Percentiles rank a stretch among this genome's conserved stretches.
Conservation (phyloP, 2,797 vertebrate species). For the Mormyrus hasselquistii region DNA sequence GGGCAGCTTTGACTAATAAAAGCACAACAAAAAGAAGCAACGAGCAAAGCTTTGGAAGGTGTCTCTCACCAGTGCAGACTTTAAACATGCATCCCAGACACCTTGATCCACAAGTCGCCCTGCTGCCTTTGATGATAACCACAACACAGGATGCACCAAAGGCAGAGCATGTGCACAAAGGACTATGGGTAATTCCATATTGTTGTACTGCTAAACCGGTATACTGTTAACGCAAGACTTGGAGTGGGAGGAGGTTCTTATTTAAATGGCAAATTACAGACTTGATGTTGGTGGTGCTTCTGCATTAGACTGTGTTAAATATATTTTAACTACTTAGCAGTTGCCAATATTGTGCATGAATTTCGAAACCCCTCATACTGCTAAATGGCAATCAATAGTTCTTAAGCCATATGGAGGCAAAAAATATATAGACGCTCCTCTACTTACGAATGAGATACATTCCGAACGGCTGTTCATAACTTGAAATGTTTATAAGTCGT, state of each 20-base stretch:
- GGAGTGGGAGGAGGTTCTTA: slow-evolving; percentile 19
- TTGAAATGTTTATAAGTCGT: not conserved
- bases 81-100: not conserved
- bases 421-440: not conserved
- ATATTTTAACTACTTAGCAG: not conserved
- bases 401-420: not conserved
- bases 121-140: slow-evolving; percentile 34
- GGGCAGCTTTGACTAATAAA: not conserved
- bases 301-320: not conserved
- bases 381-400: not conserved
- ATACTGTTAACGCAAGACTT: slow-evolving; percentile 29
- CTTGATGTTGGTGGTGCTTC: slow-evolving; percentile 13
- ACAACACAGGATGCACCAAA: slow-evolving; percentile 36
- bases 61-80: not conserved
- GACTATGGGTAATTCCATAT: slow-evolving; percentile 31
- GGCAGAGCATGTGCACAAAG: slow-evolving; percentile 15
- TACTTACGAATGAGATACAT: too few species aligned
- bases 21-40: not conserved
- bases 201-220: slow-evolving; percentile 4
- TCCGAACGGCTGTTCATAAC: too few species aligned
- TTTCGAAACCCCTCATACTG: not conserved
- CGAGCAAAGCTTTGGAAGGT: not conserved
- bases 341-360: not conserved
- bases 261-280: slow-evolving; percentile 35
- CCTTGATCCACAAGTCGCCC: slow-evolving; percentile 24